Evolutionary conservation across 2,888 invertebrate genomes (phyloP).

Genomic region (Parthenolecanium corni): DNA sequence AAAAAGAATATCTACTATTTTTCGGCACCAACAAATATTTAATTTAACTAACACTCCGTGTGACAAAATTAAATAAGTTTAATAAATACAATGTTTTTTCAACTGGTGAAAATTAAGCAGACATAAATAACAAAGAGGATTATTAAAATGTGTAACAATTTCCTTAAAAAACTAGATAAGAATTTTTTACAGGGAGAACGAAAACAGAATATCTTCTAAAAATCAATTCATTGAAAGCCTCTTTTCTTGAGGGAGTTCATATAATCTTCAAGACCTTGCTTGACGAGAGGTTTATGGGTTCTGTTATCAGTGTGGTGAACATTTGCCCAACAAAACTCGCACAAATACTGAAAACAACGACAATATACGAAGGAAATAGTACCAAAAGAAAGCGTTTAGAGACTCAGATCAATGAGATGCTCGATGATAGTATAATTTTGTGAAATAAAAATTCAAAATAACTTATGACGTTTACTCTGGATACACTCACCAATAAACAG

Average conservation of each 20-base stretch:
- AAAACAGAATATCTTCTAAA: neutral
- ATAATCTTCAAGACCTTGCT: slow-evolving; percentile 21
- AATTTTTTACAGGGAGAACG: neutral
- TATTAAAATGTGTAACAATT: neutral
- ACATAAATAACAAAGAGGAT: slow-evolving; percentile 2
- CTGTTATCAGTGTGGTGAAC: neutral
- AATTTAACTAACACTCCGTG: too few species aligned
- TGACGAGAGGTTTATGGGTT: slow-evolving; percentile 14
- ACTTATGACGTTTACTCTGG: neutral
- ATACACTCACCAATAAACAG: slow-evolving; percentile 8
- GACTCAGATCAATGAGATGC: too few species aligned
- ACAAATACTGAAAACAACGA: slow-evolving; percentile 8
- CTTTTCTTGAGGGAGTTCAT: slow-evolving; percentile 11
- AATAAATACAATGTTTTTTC: neutral
- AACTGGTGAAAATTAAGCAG: neutral
- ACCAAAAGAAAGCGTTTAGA: neutral
- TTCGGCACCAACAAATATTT: too few species aligned
- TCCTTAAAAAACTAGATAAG: neutral
- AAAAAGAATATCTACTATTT: too few species aligned
- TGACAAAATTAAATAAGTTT: neutral
- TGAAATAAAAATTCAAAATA: neutral
- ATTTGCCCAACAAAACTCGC: slow-evolving; percentile 16
- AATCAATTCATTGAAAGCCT: neutral
- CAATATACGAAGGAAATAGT: neutral
- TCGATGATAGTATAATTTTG: too few species aligned